Conservation (phyloP, 2,113 vertebrate species). For the Pyrgilauda ruficollis region DNA sequence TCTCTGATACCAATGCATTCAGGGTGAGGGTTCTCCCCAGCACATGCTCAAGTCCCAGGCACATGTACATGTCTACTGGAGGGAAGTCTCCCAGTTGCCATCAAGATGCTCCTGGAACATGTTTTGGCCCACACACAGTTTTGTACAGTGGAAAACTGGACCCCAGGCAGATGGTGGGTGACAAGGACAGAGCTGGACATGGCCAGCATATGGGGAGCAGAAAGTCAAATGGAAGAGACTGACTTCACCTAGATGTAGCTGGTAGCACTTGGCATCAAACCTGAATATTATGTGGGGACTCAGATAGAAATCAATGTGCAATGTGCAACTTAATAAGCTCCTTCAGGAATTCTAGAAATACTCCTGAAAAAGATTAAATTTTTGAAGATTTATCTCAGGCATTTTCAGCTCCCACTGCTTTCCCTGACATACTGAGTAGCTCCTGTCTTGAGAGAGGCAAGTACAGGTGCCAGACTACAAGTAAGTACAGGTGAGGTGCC, state of each 20-base stretch:
- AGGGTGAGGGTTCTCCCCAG: not conserved
- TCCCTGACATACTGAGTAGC: not conserved
- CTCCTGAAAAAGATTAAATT: not conserved
- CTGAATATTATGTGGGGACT: not conserved
- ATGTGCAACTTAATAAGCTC: not conserved
- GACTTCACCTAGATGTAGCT: not conserved
- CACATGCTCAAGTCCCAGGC: not conserved
- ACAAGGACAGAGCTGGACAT: not conserved
- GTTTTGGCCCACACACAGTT: not conserved
- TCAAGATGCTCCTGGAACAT: not conserved
- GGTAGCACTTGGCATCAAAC: not conserved
- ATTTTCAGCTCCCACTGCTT: not conserved
- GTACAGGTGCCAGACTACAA: not conserved
- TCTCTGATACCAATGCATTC: not conserved
- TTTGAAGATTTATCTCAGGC: not conserved
- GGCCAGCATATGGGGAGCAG: not conserved
- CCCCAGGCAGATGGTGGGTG: not conserved
- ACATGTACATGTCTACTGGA: accelerated
- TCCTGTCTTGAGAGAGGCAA: not conserved
- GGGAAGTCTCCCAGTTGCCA: not conserved
- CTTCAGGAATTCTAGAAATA: not conserved
- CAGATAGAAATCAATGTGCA: not conserved
- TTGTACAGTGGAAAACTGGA: not conserved
- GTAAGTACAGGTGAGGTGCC: not conserved
- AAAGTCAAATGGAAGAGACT: not conserved